Base-by-base conservation (phyloP, 1,140 invertebrate species). In the Maniola jurtina region DNA sequence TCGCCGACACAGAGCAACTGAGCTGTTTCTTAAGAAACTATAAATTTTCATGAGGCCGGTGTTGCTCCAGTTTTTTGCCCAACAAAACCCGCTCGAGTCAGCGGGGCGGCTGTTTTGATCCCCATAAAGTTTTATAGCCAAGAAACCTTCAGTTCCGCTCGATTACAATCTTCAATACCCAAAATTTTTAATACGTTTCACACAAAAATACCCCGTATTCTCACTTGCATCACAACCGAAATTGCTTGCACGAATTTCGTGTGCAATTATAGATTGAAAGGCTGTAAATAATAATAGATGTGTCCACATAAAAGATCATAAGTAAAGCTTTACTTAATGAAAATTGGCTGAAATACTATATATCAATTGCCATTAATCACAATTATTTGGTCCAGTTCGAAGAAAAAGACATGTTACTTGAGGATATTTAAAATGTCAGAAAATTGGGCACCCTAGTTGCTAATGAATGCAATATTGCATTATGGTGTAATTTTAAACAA, bases 11-110 rank as follows among this genome's bases (percentile, higher is more conserved):
- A 72, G 66, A 60, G 71, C 42, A 5, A 11, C 25, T 5, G 42
- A 45, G 42, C 42, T 11, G 42, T 61, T 85, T 85, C 77, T 68
- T 64, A 70, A 75, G 80, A 83, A 81, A 68, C 76, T 79, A 88
- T 86, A 82, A 86, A 88, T 86, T 84, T 88, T 88, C 83, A 88
- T 88, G 85, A 87, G 83, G 59, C 48, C 16, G 64, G 67, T 65
- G 64, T 66, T 86, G 84, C 82, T 87, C 84, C 75, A 87, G 74
- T 87, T 85, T 86, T 86, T 84, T 84, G 76, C 68, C 48, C 47
- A 61, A 64, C 47, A 59, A 71, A 71, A 71, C 71, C 34, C 15
- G 60, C 63, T 61, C 56, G 48, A 69, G 64, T 58, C 66, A 55
- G 67, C 61, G 58, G 68, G 64, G 68, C 60, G 61, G 58, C 69